These are phyloP conservation scores for Sussaba pulchella DNA, from an alignment of 2,888 invertebrate genomes.

Conservation along the genomic window DNA sequence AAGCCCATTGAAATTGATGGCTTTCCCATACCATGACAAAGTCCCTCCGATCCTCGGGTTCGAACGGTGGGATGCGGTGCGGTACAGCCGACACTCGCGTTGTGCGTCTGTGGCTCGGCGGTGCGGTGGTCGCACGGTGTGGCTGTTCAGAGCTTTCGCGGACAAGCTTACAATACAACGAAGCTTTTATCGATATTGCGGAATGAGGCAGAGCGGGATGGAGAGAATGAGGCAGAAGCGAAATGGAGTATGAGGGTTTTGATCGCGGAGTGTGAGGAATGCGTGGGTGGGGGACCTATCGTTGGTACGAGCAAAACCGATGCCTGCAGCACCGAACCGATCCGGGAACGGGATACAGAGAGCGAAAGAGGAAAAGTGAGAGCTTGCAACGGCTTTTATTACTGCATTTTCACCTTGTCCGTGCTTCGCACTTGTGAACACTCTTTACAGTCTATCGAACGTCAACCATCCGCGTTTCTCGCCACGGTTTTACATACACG, in stretches of 20 bases:
- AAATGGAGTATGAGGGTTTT: conserved; percentile 37
- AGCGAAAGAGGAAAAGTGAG: conserved; percentile 45
- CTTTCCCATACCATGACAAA: conserved; percentile 84
- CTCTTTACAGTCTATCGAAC: conserved; percentile 81
- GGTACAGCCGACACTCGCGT: conserved; percentile 49
- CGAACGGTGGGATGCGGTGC: conserved; percentile 59
- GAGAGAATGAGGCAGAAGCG: conserved; percentile 36
- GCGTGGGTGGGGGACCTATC: conserved; percentile 34
- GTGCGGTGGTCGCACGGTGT: conserved; percentile 58
- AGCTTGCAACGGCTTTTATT: conserved; percentile 82
- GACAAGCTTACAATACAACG: conserved; percentile 81
- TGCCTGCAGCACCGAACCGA: conserved; percentile 62
- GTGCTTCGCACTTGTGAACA: conserved; percentile 79
- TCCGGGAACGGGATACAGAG: conserved; percentile 48
- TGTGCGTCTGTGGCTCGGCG: conserved; percentile 52
- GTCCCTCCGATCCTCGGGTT: conserved; percentile 71
- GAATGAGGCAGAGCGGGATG: conserved; percentile 70
- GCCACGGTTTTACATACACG: conserved; percentile 56
- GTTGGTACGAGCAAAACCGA: conserved; percentile 58
- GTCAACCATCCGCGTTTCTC: conserved; percentile 67
- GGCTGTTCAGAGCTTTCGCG: conserved; percentile 69
- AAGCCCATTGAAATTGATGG: conserved; percentile 85
- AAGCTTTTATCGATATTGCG: conserved; percentile 84
- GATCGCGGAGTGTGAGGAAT: conserved; percentile 32
- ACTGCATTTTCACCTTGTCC: conserved; percentile 84